Evolutionary conservation across 2,888 invertebrate genomes (phyloP), one percentile per base, ranked within the genome.

Genomic region (Trimorus sp.): DNA sequence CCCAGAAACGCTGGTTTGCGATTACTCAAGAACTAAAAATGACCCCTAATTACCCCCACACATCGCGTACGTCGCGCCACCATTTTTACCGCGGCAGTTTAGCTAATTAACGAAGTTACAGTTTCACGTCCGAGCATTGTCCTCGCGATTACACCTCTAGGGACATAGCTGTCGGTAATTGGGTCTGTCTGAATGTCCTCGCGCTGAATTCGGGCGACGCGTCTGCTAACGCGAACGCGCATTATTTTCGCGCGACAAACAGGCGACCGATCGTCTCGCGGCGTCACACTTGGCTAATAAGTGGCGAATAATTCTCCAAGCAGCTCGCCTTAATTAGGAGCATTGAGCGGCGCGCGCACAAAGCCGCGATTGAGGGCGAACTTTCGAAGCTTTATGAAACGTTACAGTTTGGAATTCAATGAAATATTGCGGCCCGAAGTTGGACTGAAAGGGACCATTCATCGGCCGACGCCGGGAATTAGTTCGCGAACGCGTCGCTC

Each of bases 361-460:
- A 71, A 59, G 78, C 59, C 71, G 37, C 66, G 66, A 65, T 60
- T 60, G 71, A 71, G 66, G 12, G 48, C 66, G 45, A 78, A 71
- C 78, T 78, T 71, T 78, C 69, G 16, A 53, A 71, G 49, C 59
- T 66, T 71, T 65, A 78, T 68, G 68, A 53, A 60, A 69, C 49
- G 58, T 54, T 78, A 59, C 78, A 66, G 65, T 78, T 76, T 16
- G 48, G 8, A 15, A 68, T 71, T 71, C 66, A 71, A 66, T 71
- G 71, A 78, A 71, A 53, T 66, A 78, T 78, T 58, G 70, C 42
- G 49, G 26, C 5, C 56, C 59, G 54, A 78, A 78, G 59, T 78
- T 66, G 45, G 56, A 26, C 56, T 71, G 63, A 78, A 78, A 48
- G 48, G 49, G 54, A 14, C 66, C 38, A 71, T 71, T 78, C 78